Percentiles rank a stretch among this genome's conserved stretches.
These are phyloP conservation scores for Hydrophis major DNA, from an alignment of 2,797 vertebrate genomes.

Conservation along the genomic window DNA sequence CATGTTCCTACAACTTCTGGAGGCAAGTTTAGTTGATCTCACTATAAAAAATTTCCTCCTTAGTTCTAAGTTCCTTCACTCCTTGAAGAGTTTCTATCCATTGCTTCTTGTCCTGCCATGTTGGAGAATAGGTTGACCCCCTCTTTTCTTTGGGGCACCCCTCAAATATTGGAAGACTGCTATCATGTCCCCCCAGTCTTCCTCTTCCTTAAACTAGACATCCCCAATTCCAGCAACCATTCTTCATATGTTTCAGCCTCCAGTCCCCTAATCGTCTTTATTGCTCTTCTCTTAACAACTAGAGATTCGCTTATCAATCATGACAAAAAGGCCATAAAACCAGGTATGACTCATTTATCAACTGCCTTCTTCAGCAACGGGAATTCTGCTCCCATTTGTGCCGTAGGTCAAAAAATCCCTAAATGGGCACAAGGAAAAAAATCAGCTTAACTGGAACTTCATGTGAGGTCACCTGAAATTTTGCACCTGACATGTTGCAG, in stretches of 20 bases:
- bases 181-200: background rate
- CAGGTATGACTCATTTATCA: too few species aligned
- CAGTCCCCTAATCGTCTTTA: background rate
- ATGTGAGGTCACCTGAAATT: too few species aligned
- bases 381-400: too few species aligned
- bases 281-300: background rate
- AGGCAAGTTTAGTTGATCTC: background rate
- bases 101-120: background rate
- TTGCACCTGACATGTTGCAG: background rate
- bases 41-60: background rate
- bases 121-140: background rate
- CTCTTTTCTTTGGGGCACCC: background rate
- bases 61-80: background rate
- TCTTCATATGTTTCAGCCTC: background rate
- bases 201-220: background rate
- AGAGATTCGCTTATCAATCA: background rate
- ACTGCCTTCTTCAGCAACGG: too few species aligned
- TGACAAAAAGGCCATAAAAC: too few species aligned
- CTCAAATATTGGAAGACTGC: background rate
- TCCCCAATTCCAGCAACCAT: background rate
- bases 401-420: too few species aligned
- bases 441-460: too few species aligned
- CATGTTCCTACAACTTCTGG: background rate
- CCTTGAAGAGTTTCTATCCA: background rate
- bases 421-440: too few species aligned